phyloP scores from a whole-genome alignment of 2,113 vertebrate species.

The Chauna torquata region DNA sequence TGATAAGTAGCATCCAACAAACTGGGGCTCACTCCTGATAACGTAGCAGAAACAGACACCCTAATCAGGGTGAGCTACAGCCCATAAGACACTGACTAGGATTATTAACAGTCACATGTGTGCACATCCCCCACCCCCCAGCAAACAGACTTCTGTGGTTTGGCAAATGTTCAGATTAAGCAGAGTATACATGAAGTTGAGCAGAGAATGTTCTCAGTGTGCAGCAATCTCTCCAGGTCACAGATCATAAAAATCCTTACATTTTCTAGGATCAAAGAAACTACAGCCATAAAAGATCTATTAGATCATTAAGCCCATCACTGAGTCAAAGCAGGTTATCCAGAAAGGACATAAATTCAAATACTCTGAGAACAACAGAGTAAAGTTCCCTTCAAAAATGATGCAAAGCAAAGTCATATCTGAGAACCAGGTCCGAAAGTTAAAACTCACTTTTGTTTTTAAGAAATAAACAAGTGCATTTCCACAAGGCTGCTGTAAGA shows the following conservation, averaged over 20 bases:
- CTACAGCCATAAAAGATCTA: not conserved
- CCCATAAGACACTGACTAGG: not conserved
- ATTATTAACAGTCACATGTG: not conserved
- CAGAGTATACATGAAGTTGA: not conserved
- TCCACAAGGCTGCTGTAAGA: not conserved
- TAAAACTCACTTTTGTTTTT: not conserved
- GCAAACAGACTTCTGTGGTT: not conserved
- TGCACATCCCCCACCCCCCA: not conserved
- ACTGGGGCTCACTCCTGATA: not conserved
- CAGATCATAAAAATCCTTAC: not conserved
- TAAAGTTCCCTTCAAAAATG: not conserved
- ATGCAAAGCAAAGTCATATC: not conserved
- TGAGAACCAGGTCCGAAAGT: not conserved
- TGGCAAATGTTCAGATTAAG: not conserved
- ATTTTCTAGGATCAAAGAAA: not conserved
- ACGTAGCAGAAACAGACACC: not conserved
- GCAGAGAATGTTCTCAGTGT: not conserved
- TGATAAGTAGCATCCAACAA: not conserved
- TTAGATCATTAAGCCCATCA: not conserved
- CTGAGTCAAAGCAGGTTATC: not conserved
- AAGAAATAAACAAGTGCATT: not conserved
- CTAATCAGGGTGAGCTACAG: not conserved
- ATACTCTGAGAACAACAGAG: rapidly evolving
- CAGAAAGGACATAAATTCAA: not conserved
- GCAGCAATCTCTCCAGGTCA: not conserved